Base-by-base conservation (phyloP, 2,888 invertebrate genomes). In the Uloborus plumipes region DNA sequence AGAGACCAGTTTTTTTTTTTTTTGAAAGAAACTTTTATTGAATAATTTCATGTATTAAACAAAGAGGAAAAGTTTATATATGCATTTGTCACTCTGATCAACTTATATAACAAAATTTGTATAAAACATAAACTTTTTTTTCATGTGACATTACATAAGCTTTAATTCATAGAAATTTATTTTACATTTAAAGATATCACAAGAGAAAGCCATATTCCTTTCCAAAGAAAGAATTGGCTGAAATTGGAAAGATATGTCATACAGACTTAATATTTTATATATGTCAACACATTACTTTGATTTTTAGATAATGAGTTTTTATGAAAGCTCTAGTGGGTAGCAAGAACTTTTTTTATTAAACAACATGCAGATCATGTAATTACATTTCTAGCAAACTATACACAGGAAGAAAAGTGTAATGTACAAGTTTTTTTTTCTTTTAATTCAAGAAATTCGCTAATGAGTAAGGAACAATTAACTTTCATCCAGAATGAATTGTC, bases 41-140 rank as follows among this genome's bases (percentile, higher is more conserved):
- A 70, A 75, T 67, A 58, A 75, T 39, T 39, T 39, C 39, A 39
- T 26, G 39, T 39, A 39, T 39, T 39, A 11, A 39, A 39, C 39
- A 39, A 39, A 9, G 39, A 1, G 1, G 39, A 39, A 39, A 39
- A 39, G 39, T 11, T 39, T 39, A 39, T 39, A 39, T 39, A 39
- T 39, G 39, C 39, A 39, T 7, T 39, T 9, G 9, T 39, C 39
- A 39, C 39, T 4, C 39, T 2, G 39, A 39, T 39, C 11, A 39
- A 39, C 39, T 39, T 39, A 64, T n/a, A 49, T 74, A 58, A 72
- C 66, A 73, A 59, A 74, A 61, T 69, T 58, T 64, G 69, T 81
- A 81, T 70, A 81, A 81, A 81, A 81, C 80, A 81, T 75, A 81
- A 80, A 50, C 62, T 49, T 70, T 70, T 81, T 81, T 65, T n/a